Conservation (phyloP, 2,888 invertebrate genomes). For the Luperina nickerlii region DNA sequence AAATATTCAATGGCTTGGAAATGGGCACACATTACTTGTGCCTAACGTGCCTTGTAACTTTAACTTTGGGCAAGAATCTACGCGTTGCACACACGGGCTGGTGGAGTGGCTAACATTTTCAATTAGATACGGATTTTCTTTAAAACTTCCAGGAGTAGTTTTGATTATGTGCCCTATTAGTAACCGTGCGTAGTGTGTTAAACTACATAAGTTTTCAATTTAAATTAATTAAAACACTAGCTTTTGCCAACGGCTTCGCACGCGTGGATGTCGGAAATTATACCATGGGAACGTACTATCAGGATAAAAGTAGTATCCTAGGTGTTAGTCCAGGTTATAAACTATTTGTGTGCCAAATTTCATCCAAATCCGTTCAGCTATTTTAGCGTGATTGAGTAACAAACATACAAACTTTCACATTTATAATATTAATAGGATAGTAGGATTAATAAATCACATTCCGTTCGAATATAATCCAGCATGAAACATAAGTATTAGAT, state of each 20-base stretch:
- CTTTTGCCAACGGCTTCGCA: too few relatives aligned
- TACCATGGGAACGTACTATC: neutral
- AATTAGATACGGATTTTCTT: neutral
- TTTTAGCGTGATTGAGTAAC: neutral
- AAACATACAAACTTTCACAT: neutral
- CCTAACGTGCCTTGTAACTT: conserved; percentile 70
- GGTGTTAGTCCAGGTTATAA: too few relatives aligned
- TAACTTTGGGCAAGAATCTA: conserved; percentile 64
- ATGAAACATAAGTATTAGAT: too few relatives aligned
- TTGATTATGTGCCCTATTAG: neutral
- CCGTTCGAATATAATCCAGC: too few relatives aligned
- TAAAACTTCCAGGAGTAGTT: too few relatives aligned
- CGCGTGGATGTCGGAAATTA: too few relatives aligned
- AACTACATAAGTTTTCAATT: neutral
- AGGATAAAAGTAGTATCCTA: neutral
- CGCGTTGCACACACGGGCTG: conserved; percentile 37
- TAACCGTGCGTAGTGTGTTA: neutral
- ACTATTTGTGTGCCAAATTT: too few relatives aligned
- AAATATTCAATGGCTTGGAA: conserved; percentile 76
- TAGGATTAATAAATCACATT: too few relatives aligned
- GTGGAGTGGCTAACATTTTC: neutral
- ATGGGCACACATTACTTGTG: conserved; percentile 67
- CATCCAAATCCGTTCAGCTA: neutral
- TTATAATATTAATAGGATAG: neutral
- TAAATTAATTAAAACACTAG: too few relatives aligned